Conservation (phyloP, 2,888 invertebrate species). For the Linnaemya tessellans region DNA sequence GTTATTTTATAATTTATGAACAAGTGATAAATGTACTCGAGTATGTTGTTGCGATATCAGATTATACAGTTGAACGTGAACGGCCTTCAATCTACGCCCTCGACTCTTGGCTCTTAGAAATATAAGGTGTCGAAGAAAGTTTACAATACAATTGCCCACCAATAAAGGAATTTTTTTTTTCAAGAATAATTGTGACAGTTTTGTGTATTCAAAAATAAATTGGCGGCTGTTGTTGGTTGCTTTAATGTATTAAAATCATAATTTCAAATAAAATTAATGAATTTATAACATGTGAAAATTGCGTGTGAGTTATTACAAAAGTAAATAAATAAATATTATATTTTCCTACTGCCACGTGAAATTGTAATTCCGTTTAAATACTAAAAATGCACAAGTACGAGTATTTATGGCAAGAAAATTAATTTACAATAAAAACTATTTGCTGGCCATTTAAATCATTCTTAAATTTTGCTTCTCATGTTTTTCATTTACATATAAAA, state of each 20-base stretch:
- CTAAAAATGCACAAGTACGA: background rate
- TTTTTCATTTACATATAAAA: background rate
- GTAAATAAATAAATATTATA: background rate
- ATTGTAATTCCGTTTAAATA: background rate
- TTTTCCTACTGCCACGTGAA: background rate
- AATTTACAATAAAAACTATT: background rate
- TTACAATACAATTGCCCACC: background rate
- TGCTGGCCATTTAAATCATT: background rate
- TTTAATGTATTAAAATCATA: slow-evolving; percentile 9
- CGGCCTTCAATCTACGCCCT: background rate
- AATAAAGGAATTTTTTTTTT: slow-evolving; percentile 6
- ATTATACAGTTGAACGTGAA: slow-evolving; percentile 8
- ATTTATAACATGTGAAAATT: slow-evolving; percentile 17
- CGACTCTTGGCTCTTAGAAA: background rate
- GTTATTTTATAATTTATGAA: slow-evolving; percentile 59
- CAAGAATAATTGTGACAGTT: background rate
- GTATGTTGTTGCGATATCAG: slow-evolving; percentile 27
- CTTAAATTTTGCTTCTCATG: background rate
- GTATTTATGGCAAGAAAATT: background rate
- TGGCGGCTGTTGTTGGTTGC: slow-evolving; percentile 10
- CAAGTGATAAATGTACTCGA: slow-evolving; percentile 29
- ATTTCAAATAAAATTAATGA: slow-evolving; percentile 7
- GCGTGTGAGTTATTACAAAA: background rate
- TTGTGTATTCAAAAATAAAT: slow-evolving; percentile 20
- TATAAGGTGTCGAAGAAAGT: slow-evolving; percentile 20